Evolutionary conservation across 2,113 vertebrate genomes (phyloP).

Genomic region (Leptocoma aspasia): DNA sequence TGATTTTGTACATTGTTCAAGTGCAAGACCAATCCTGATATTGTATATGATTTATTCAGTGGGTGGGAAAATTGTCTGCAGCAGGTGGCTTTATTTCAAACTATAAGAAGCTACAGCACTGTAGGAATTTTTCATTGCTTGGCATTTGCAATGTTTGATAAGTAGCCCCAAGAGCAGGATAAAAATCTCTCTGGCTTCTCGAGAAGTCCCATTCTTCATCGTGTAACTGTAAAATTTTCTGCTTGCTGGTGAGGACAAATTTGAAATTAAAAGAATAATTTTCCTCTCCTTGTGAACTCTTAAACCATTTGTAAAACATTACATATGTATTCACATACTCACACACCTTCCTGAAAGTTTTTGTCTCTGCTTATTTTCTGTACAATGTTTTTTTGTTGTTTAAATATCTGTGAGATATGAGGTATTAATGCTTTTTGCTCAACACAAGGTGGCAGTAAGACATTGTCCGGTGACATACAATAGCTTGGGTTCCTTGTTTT

Average conservation of each 20-base stretch:
- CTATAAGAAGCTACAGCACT: not conserved
- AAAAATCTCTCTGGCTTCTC: not conserved
- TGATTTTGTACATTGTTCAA: not conserved
- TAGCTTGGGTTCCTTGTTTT: not conserved
- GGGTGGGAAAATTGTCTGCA: not conserved
- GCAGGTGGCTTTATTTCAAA: not conserved
- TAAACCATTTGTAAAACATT: not conserved
- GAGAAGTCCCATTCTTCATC: not conserved
- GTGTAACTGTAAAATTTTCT: not conserved
- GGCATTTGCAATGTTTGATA: not conserved
- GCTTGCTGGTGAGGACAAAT: not conserved
- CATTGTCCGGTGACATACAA: not conserved
- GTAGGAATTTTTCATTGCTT: not conserved
- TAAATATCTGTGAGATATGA: not conserved
- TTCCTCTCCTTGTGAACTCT: not conserved
- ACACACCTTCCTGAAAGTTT: not conserved
- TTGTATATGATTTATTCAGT: not conserved
- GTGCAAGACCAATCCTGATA: not conserved
- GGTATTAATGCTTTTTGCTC: not conserved
- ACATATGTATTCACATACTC: not conserved
- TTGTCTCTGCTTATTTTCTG: not conserved
- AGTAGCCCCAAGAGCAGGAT: not conserved
- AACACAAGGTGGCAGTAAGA: conserved; percentile 71
- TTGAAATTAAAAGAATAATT: not conserved
- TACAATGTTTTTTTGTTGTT: not conserved